Evolutionary conservation across 1,140 invertebrate species (phyloP).

Genomic region (Diuraphis noxia): DNA sequence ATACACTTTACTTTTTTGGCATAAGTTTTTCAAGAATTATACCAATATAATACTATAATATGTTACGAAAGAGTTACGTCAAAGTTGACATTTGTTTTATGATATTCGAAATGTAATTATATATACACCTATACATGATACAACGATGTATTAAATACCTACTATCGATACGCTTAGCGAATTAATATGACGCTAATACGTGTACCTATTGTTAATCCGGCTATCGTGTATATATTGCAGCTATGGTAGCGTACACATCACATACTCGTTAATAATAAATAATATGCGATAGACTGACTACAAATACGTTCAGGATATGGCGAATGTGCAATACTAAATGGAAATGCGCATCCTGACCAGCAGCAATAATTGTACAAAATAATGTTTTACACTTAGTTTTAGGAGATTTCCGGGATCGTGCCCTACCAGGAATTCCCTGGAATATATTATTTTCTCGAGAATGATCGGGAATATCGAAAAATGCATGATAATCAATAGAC

Average conservation of each 20-base stretch:
- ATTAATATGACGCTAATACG: not conserved
- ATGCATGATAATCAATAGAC: not conserved
- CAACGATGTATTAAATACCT: not conserved
- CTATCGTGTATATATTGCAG: not conserved
- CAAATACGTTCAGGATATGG: not conserved
- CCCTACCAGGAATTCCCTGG: not conserved
- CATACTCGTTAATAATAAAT: not conserved
- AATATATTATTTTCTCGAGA: not conserved
- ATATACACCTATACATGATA: not conserved
- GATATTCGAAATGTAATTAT: not conserved
- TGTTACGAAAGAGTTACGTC: not conserved
- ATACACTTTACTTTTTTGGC: too few species aligned
- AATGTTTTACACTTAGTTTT: not conserved
- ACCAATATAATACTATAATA: too few species aligned
- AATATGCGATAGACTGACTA: not conserved
- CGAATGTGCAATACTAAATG: not conserved
- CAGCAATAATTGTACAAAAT: not conserved
- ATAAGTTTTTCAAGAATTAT: not conserved
- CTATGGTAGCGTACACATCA: not conserved
- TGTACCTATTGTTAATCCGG: not conserved
- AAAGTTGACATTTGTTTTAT: not conserved
- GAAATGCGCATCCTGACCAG: not conserved
- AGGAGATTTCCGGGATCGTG: not conserved
- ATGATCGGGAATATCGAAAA: not conserved
- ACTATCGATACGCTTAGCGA: not conserved